phyloP scores from a whole-genome alignment of 2,888 invertebrate genomes.

The Eristalinus aeneus region DNA sequence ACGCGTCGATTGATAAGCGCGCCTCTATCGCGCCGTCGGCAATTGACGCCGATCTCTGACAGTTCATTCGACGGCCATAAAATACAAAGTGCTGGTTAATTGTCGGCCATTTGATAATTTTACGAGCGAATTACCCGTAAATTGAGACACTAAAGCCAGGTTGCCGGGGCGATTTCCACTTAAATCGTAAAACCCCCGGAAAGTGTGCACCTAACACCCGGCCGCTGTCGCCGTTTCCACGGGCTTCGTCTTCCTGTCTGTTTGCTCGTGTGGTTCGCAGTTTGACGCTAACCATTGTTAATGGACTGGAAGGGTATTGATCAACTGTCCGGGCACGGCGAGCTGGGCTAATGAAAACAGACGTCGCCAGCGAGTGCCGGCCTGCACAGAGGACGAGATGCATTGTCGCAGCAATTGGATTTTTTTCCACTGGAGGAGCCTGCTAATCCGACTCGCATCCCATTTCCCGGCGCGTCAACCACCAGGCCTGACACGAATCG shows the following conservation, averaged over 20 bases:
- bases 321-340: constrained; percentile 21
- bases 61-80: constrained; percentile 48
- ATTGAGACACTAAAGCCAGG: constrained; percentile 41
- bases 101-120: constrained; percentile 64
- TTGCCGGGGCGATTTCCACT: constrained; percentile 7
- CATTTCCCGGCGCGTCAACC: not conserved
- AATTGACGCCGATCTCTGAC: constrained; percentile 15
- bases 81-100: constrained; percentile 51
- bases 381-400: not conserved
- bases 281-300: constrained; percentile 33
- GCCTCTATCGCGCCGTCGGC: constrained; percentile 33
- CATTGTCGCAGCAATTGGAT: not conserved
- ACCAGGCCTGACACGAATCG: constrained; percentile 2
- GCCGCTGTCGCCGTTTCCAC: not conserved
- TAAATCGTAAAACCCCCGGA: constrained; percentile 46
- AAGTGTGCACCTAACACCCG: not conserved
- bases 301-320: constrained; percentile 32
- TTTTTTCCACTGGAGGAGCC: not conserved
- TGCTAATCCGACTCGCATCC: constrained; percentile 17
- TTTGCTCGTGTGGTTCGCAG: constrained; percentile 1
- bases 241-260: not conserved
- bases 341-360: constrained; percentile 44
- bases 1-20: constrained; percentile 46
- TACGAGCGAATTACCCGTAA: constrained; percentile 55
- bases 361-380: not conserved